Conservation (phyloP, 2,797 vertebrate genomes). For the Rhynchotus rufescens region DNA sequence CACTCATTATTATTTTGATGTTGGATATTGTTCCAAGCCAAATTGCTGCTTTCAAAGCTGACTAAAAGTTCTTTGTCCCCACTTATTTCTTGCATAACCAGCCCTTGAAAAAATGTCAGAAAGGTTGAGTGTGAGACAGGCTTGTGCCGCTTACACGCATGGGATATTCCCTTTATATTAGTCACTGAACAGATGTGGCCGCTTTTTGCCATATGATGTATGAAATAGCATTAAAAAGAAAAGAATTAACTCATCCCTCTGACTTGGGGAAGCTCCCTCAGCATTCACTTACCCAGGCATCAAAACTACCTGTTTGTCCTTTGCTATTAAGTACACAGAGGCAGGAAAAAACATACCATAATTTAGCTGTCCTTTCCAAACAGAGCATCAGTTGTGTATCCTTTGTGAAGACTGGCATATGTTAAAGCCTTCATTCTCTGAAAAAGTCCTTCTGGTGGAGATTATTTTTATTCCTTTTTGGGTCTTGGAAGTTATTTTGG, state of each 20-base stretch:
- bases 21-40: background rate
- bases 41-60: conserved; percentile 13
- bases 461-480: background rate
- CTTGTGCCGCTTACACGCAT: conserved; percentile 21
- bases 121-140: conserved; percentile 30
- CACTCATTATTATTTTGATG: conserved; percentile 16
- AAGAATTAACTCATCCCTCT: conserved; percentile 15
- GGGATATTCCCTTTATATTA: conserved; percentile 50
- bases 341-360: background rate
- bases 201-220: conserved; percentile 36
- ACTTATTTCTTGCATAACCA: conserved; percentile 54
- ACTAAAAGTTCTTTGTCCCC: conserved; percentile 13
- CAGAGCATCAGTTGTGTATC: background rate
- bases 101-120: background rate
- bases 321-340: background rate
- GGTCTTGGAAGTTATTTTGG: background rate
- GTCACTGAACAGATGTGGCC: conserved; percentile 62
- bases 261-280: background rate
- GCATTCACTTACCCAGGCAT: background rate
- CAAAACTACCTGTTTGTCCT: background rate
- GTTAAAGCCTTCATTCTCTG: background rate
- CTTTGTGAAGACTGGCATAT: background rate
- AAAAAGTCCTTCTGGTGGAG: background rate
- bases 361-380: background rate
- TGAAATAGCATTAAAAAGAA: background rate